Evolutionary conservation across 2,888 invertebrate species (phyloP).

Genomic region (Psylliodes chrysocephalus): DNA sequence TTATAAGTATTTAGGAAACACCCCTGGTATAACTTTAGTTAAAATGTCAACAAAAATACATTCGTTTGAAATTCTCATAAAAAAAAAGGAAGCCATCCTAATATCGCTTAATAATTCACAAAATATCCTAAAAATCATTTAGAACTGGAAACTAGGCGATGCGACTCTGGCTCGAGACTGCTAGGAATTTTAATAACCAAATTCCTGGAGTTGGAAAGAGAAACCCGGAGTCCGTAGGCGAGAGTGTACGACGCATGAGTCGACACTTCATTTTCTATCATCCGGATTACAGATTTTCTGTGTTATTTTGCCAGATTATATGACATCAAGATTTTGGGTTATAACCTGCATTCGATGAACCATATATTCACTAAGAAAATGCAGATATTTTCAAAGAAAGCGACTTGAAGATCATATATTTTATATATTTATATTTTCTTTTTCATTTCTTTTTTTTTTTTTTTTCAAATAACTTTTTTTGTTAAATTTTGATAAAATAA

Average conservation of each 20-base stretch:
- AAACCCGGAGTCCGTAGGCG: slow-evolving; percentile 35
- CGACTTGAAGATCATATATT: no score
- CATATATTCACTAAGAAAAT: no score
- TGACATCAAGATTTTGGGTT: slow-evolving; percentile 1
- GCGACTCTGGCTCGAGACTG: slow-evolving; percentile 48
- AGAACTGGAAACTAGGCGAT: slow-evolving; percentile 50
- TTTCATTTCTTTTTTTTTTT: no score
- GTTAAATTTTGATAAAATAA: no score
- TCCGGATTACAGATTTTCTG: slow-evolving; percentile 23
- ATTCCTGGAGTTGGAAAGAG: slow-evolving; percentile 48
- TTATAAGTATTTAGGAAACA: no score
- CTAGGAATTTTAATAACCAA: slow-evolving; percentile 59
- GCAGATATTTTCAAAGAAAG: no score
- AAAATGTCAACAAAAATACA: not conserved
- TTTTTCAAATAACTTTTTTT: no score
- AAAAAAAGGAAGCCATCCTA: not conserved
- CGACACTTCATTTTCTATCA: slow-evolving; percentile 35
- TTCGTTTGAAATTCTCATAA: slow-evolving; percentile 12
- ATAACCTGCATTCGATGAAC: slow-evolving; percentile 3
- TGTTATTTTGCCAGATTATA: slow-evolving; percentile 27
- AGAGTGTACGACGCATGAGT: slow-evolving; percentile 26
- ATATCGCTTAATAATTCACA: slow-evolving; percentile 52
- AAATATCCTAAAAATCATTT: slow-evolving; percentile 57
- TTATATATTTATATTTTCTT: no score
- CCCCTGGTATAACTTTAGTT: no score